Conservation (phyloP, 2,888 invertebrate species). For the Eurois occulta region DNA sequence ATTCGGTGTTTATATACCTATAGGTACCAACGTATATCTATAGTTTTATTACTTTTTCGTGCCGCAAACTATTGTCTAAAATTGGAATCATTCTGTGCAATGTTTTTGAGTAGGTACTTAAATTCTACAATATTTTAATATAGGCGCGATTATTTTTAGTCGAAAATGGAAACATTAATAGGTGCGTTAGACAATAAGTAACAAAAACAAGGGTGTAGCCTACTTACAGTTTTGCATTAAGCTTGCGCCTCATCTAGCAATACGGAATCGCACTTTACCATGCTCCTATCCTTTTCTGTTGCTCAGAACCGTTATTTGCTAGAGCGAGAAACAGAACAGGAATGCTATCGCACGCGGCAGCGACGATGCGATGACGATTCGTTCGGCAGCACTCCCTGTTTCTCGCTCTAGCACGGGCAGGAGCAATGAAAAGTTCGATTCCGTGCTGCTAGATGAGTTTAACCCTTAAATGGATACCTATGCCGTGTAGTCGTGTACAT, state of each 20-base stretch:
- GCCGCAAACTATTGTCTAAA: conserved; percentile 2
- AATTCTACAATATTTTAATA: conserved; percentile 32
- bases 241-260: not conserved
- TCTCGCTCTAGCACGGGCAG: not conserved
- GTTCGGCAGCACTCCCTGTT: not conserved
- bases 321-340: not conserved
- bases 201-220: conserved; percentile 34
- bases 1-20: not conserved
- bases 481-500: not conserved
- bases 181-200: conserved; percentile 62
- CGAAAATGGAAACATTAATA: conserved; percentile 31
- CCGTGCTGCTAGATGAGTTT: not conserved
- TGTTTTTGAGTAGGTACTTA: conserved; percentile 52
- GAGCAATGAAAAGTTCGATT: not conserved
- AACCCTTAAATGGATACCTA: not conserved
- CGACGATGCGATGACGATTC: not conserved
- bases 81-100: conserved; percentile 40
- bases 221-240: conserved; percentile 7
- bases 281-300: not conserved
- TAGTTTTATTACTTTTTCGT: conserved; percentile 6
- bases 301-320: not conserved
- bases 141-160: conserved; percentile 17
- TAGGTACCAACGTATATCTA: too few relatives aligned
- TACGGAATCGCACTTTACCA: not conserved
- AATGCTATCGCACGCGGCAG: not conserved